Percentiles rank a stretch among this genome's conserved stretches.
Conservation (phyloP, 2,797 vertebrate genomes). For the Macropodus opercularis region DNA sequence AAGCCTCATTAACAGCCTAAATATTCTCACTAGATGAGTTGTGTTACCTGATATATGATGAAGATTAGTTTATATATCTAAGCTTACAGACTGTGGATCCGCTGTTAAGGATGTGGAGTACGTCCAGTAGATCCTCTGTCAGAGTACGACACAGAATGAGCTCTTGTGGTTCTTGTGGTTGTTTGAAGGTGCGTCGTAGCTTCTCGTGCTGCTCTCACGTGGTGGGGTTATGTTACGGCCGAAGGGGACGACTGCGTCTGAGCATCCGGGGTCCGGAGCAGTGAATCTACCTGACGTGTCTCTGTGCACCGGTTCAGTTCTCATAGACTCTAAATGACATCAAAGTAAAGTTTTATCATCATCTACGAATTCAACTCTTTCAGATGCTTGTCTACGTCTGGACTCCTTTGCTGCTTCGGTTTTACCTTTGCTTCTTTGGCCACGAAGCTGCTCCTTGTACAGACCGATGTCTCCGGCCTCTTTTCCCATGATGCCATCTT, state of each 20-base stretch:
- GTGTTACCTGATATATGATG: no score
- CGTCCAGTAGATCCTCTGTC: not conserved
- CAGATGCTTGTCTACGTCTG: no score
- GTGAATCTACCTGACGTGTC: not conserved
- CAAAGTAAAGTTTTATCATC: not conserved
- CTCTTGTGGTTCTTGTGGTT: constrained; percentile 1
- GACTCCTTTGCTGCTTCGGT: not conserved
- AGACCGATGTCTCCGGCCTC: constrained; percentile 16
- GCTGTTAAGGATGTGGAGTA: not conserved
- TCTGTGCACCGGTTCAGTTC: not conserved
- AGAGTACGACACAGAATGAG: constrained; percentile 34
- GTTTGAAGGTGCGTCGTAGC: not conserved
- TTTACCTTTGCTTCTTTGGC: constrained; percentile 15
- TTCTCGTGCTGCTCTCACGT: not conserved
- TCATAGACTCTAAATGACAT: constrained; percentile 11
- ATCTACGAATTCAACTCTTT: not conserved
- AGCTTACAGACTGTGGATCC: not conserved
- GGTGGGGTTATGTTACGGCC: constrained; percentile 49
- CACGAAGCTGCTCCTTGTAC: constrained; percentile 39
- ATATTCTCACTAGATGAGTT: no score
- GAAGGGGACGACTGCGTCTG: constrained; percentile 13
- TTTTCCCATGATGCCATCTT: constrained; percentile 82
- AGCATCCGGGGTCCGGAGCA: rapidly evolving
- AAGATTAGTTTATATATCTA: no score
- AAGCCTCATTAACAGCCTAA: no score